Evolutionary conservation across 2,113 vertebrate species (phyloP).

Genomic region (Ochotona curzoniae): DNA sequence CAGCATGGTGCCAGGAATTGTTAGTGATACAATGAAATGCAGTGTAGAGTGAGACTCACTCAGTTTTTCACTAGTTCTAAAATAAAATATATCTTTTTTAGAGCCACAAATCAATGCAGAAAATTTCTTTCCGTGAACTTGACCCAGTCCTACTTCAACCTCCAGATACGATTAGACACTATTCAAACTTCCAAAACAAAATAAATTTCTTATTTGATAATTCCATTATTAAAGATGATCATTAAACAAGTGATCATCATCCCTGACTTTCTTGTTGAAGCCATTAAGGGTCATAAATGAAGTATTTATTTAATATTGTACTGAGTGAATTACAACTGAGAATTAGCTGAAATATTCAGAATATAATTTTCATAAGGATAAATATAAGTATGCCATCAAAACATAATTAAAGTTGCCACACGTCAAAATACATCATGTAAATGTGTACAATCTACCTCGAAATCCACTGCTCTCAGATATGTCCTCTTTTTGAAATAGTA

Average conservation of each 20-base stretch:
- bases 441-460: background rate
- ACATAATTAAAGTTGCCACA: background rate
- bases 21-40: background rate
- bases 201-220: background rate
- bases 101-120: background rate
- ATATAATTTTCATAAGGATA: slow-evolving; percentile 3
- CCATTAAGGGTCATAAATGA: background rate
- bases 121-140: background rate
- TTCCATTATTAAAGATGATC: background rate
- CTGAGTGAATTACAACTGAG: background rate
- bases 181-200: background rate
- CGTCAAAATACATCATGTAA: background rate
- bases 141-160: background rate
- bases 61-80: background rate
- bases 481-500: background rate
- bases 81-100: background rate
- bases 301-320: background rate
- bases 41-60: background rate
- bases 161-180: background rate
- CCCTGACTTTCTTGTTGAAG: background rate
- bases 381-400: background rate
- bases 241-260: background rate
- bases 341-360: background rate
- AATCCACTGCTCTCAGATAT: background rate
- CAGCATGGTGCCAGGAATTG: background rate